Conservation (phyloP, 2,888 invertebrate species). For the Ametastegia equiseti region DNA sequence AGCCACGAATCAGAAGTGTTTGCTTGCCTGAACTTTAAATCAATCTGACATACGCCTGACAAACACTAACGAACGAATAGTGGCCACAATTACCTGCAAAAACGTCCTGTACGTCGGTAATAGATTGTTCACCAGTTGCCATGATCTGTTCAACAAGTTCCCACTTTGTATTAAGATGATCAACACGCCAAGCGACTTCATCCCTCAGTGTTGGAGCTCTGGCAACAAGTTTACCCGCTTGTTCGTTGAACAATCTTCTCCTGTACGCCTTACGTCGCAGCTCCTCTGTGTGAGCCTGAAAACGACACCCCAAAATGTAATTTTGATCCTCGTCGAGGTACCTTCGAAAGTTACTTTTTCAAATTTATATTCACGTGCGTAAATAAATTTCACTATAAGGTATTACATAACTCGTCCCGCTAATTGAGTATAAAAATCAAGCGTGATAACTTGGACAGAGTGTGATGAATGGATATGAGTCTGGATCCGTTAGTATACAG, state of each 20-base stretch:
- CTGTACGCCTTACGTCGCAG: slow-evolving; percentile 85
- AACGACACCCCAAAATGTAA: slow-evolving; percentile 64
- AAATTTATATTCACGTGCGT: no score
- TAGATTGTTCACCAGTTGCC: slow-evolving; percentile 77
- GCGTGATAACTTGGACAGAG: not conserved
- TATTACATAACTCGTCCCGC: no score
- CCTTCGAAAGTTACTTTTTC: no score
- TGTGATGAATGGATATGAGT: not conserved
- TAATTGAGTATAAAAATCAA: no score
- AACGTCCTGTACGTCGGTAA: slow-evolving; percentile 72
- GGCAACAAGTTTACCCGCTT: slow-evolving; percentile 85
- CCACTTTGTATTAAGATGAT: slow-evolving; percentile 89
- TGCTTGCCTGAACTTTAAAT: not conserved
- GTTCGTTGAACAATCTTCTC: slow-evolving; percentile 87
- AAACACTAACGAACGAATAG: not conserved
- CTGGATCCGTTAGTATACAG: not conserved
- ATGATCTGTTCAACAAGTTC: slow-evolving; percentile 85
- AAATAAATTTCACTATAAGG: no score
- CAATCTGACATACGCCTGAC: not conserved
- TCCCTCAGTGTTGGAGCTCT: slow-evolving; percentile 81
- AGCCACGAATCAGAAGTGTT: no score
- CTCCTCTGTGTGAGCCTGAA: slow-evolving; percentile 87
- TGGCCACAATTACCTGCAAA: slow-evolving; percentile 67
- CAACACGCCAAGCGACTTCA: slow-evolving; percentile 85
- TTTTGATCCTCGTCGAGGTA: no score